phyloP scores from a whole-genome alignment of 2,888 invertebrate genomes.

The Aquatica leii region DNA sequence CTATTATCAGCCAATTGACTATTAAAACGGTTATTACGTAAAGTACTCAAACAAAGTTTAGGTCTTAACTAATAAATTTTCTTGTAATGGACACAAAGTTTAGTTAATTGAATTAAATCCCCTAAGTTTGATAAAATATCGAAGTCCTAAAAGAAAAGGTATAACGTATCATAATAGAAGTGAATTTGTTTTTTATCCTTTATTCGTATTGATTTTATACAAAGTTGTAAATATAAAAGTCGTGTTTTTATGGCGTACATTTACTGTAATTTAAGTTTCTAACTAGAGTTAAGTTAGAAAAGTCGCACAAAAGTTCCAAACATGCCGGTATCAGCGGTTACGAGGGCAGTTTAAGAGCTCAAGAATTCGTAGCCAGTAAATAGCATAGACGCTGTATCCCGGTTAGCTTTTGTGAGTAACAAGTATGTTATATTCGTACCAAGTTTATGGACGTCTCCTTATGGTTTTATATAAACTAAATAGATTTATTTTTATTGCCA shows the following conservation, averaged over 20 bases:
- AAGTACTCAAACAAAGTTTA: constrained; percentile 9
- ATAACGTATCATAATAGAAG: constrained; percentile 9
- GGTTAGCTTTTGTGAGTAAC: constrained; percentile 50
- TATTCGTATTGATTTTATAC: neutral
- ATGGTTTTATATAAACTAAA: constrained; percentile 51
- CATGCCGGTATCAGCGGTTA: constrained; percentile 53
- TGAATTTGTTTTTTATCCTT: neutral
- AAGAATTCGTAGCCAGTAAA: constrained; percentile 51
- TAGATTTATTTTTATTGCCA: too few species aligned
- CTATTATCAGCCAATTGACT: constrained; percentile 2
- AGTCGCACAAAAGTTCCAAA: constrained; percentile 48
- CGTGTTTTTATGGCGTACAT: constrained; percentile 46
- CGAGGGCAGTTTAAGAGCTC: constrained; percentile 53
- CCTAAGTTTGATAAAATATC: neutral
- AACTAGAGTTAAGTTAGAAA: constrained; percentile 48
- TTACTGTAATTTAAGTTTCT: constrained; percentile 50
- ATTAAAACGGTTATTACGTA: constrained; percentile 5
- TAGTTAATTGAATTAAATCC: constrained; percentile 12
- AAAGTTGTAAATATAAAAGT: constrained; percentile 35
- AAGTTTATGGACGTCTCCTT: constrained; percentile 50
- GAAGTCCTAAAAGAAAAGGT: neutral
- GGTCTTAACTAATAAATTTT: constrained; percentile 3
- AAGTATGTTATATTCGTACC: constrained; percentile 50
- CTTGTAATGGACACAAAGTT: constrained; percentile 14
- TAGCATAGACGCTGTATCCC: constrained; percentile 53